Evolutionary conservation across 2,113 vertebrate genomes (phyloP).

Genomic region (Semicossyphus pulcher): DNA sequence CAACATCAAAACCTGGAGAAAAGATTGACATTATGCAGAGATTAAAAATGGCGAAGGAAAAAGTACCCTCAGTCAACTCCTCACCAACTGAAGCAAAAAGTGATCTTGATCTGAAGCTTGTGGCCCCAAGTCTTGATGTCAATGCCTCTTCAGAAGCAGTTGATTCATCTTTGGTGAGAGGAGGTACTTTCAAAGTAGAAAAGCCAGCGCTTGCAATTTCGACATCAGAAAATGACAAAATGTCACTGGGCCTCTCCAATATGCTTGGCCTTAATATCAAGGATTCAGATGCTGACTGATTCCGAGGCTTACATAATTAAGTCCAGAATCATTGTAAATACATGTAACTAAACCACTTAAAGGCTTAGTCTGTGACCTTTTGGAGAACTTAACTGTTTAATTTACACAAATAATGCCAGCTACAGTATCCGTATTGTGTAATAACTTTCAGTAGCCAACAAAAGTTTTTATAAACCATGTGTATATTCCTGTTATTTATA

Average conservation of each 20-base stretch:
- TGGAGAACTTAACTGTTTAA: not conserved
- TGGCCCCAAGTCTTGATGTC: constrained; percentile 7
- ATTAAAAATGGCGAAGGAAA: constrained; percentile 68
- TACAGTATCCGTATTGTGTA: constrained; percentile 1
- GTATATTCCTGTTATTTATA: constrained; percentile 77
- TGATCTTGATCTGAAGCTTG: constrained; percentile 36
- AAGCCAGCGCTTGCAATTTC: constrained; percentile 59
- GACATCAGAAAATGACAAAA: constrained; percentile 55
- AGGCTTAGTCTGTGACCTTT: constrained; percentile 12
- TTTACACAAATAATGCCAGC: not conserved
- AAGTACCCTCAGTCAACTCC: constrained; percentile 6
- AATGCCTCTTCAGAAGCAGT: constrained; percentile 22
- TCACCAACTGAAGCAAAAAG: constrained; percentile 39
- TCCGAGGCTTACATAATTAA: not conserved
- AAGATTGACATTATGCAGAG: constrained; percentile 76
- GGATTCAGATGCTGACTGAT: constrained; percentile 47
- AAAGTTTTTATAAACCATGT: constrained; percentile 44
- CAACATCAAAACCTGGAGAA: constrained; percentile 19
- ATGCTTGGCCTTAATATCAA: constrained; percentile 78
- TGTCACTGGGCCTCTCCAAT: constrained; percentile 77
- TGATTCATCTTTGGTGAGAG: constrained; percentile 50
- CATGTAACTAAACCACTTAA: constrained; percentile 27
- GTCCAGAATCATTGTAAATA: constrained; percentile 55
- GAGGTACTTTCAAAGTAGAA: constrained; percentile 78
- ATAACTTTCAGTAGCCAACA: not conserved